Percentiles rank a stretch among this genome's conserved stretches.
Evolutionary conservation across 2,113 vertebrate species (phyloP).

Genomic region (human (Homo sapiens)): GRCh38 chr9:26070501-26071000

Average conservation of each 20-base stretch:
- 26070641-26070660: neutral
- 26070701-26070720: neutral
- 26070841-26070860: neutral
- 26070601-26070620: neutral
- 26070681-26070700: neutral
- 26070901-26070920: conserved; percentile 28
- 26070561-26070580: neutral
- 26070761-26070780: too few relatives aligned
- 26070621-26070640: neutral
- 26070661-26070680: conserved; percentile 21
- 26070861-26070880: neutral
- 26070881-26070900: neutral
- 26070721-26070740: neutral
- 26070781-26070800: neutral
- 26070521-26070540: neutral
- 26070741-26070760: neutral
- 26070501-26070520: neutral
- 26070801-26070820: neutral
- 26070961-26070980: neutral
- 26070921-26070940: neutral
- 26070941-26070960: neutral
- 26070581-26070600: neutral
- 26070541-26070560: neutral
- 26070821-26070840: conserved; percentile 25
- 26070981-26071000: neutral